Evolutionary conservation across 1,140 invertebrate species (phyloP), one percentile per base, ranked within the genome.

Genomic region (Drosophila seguyi): DNA sequence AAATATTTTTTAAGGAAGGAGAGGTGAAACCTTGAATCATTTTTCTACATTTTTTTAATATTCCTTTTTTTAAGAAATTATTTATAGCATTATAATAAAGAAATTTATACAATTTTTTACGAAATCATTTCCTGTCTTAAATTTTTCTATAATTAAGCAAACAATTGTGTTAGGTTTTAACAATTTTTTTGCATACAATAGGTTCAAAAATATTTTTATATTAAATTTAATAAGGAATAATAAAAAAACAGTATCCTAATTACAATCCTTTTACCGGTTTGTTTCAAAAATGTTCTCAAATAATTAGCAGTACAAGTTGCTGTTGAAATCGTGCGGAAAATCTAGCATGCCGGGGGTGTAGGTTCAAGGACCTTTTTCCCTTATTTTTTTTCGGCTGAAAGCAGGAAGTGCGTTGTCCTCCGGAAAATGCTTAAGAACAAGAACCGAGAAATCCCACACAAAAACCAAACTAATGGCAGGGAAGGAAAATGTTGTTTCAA

Each of bases 401-500:
- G 66, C 84, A 76, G 83, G 84, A 83, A 76, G 61, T 71, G 73
- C 60, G 42, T 41, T 65, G 44, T 73, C 48, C 48, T 27, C 65
- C 62, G 56, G 61, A 66, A 67, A 67, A 74, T 74, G 73, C 47
- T 72, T 63, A 52, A 79, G 74, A 68, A 66, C 56, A 85, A 71
- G 48, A 27, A 56, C 18, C 36, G 20, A 22, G 22, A 68, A 68
- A 71, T 52, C 52, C 57, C 68, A 58, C 50, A 71, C 52, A 72
- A 71, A 56, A 83, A 66, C 75, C 81, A 72, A 87, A 88, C 84
- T 87, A 87, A 87, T 87, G 84, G 84, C 55, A 63, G 61, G 79
- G 80, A 87, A 87, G 67, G 73, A 59, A 88, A 87, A 84, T 84
- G 84, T 88, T 87, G 84, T 87, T 88, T 87, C 84, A 87, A 88